A percentile compares a stretch with the other conserved stretches of the same genome.
phyloP scores from a whole-genome alignment of 2,113 vertebrate species.

The Callionymus lyra region DNA sequence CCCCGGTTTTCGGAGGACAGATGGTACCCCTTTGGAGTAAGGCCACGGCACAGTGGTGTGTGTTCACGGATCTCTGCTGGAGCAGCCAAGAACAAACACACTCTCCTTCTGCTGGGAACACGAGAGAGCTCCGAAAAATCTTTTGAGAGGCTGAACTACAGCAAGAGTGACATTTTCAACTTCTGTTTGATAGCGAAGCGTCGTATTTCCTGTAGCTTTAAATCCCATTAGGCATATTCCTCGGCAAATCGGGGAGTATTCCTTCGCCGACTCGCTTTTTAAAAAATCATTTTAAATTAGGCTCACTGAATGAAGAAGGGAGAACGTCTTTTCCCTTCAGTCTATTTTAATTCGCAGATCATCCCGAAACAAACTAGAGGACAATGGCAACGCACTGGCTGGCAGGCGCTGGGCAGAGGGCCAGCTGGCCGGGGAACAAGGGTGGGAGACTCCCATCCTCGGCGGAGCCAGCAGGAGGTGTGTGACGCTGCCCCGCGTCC shows the following conservation, averaged over 20 bases:
- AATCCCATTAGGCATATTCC: conserved; percentile 10
- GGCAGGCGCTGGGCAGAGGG: conserved; percentile 54
- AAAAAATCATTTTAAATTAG: background rate
- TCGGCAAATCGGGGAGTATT: conserved; percentile 1
- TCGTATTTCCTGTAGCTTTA: conserved; percentile 4
- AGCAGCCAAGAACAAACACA: conserved; percentile 53
- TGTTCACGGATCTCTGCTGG: conserved; percentile 40
- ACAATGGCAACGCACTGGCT: conserved; percentile 59
- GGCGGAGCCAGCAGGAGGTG: conserved; percentile 25
- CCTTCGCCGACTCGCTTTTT: too few species aligned
- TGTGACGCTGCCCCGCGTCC: conserved; percentile 10
- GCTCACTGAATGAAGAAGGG: conserved; percentile 4
- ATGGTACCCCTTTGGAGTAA: conserved; percentile 62
- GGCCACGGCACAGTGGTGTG: conserved; percentile 44
- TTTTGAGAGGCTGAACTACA: conserved; percentile 12
- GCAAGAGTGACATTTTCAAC: conserved; percentile 22
- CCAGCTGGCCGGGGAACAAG: conserved; percentile 48
- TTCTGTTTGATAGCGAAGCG: background rate
- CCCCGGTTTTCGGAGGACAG: conserved; percentile 53
- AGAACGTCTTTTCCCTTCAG: conserved; percentile 32
- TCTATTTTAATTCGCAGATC: conserved; percentile 54
- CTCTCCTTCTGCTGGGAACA: conserved; percentile 52
- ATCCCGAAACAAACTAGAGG: conserved; percentile 55
- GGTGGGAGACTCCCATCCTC: conserved; percentile 43
- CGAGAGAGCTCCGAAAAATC: conserved; percentile 23